phyloP scores from a whole-genome alignment of 2,888 invertebrate genomes.

The Lasioglossum figueresi region DNA sequence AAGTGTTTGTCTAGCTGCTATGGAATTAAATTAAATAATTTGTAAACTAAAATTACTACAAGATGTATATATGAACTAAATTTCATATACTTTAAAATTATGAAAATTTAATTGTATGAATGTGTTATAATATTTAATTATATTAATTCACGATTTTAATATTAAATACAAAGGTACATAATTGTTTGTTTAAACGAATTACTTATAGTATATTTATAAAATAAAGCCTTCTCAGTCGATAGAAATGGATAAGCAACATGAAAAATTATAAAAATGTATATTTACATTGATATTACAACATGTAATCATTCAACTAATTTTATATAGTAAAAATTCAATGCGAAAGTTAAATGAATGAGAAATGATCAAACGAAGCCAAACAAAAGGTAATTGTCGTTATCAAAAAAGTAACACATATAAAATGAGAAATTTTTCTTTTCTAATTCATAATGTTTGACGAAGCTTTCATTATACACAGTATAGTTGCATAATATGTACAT shows the following conservation, averaged over 20 bases:
- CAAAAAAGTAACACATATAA: constrained; percentile 54
- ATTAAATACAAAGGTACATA: constrained; percentile 61
- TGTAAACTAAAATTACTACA: background rate
- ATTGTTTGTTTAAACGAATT: constrained; percentile 53
- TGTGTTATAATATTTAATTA: constrained; percentile 49
- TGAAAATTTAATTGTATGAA: constrained; percentile 30
- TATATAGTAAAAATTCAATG: constrained; percentile 8
- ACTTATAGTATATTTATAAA: constrained; percentile 48
- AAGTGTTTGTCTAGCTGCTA: background rate
- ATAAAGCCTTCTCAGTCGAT: constrained; percentile 37
- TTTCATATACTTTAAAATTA: constrained; percentile 16
- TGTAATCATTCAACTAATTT: constrained; percentile 5
- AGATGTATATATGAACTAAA: constrained; percentile 17
- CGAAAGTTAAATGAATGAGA: background rate
- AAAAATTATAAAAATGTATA: constrained; percentile 44
- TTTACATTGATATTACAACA: constrained; percentile 31
- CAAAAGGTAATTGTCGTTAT: constrained; percentile 42
- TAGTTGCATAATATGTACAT: constrained; percentile 60
- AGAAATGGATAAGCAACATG: constrained; percentile 35
- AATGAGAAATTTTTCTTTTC: constrained; percentile 54
- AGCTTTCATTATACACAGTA: constrained; percentile 63
- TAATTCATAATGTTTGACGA: constrained; percentile 63
- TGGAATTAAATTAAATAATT: constrained; percentile 16
- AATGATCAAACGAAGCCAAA: constrained; percentile 27
- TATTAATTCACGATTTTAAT: constrained; percentile 56